Evolutionary conservation across 2,797 vertebrate species (phyloP).

Genomic region (Spinus pinus): DNA sequence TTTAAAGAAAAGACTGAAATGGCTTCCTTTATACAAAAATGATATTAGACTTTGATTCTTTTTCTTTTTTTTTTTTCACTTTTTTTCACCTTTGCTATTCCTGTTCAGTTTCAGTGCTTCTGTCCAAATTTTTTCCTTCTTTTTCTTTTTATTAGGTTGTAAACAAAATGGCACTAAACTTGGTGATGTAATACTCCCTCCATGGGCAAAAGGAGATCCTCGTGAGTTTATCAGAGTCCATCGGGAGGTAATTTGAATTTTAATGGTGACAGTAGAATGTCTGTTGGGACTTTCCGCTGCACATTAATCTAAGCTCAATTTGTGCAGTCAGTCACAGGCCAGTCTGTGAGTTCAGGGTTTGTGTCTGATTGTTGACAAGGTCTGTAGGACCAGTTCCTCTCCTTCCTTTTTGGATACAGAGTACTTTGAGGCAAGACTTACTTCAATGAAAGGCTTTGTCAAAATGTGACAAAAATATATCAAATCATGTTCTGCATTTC

Average conservation of each 20-base stretch:
- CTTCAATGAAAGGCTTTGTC: not conserved
- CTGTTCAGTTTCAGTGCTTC: not conserved
- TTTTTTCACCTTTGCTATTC: not conserved
- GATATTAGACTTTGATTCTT: not conserved
- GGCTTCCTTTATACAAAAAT: not conserved
- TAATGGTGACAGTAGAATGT: not conserved
- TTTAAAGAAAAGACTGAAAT: not conserved
- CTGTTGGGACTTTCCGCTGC: not conserved
- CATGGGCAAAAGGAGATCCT: conserved; percentile 97
- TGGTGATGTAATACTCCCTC: conserved; percentile 92
- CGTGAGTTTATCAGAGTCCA: conserved; percentile 97
- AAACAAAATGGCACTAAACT: conserved; percentile 97
- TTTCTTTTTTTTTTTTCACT: rapidly evolving
- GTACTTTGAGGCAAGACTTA: not conserved
- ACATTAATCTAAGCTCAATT: not conserved
- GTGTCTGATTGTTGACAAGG: not conserved
- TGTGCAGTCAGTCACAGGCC: not conserved
- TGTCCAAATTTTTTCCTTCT: not conserved
- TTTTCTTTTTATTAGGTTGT: conserved; percentile 76
- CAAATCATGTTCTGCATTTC: not conserved
- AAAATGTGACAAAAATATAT: not conserved
- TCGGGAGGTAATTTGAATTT: conserved; percentile 83
- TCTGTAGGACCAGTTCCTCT: not conserved
- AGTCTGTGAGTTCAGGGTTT: not conserved
- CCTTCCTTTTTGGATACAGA: not conserved